These are phyloP conservation scores for Taphrorychus bicolor DNA, from an alignment of 2,888 invertebrate species.

Conservation along the genomic window DNA sequence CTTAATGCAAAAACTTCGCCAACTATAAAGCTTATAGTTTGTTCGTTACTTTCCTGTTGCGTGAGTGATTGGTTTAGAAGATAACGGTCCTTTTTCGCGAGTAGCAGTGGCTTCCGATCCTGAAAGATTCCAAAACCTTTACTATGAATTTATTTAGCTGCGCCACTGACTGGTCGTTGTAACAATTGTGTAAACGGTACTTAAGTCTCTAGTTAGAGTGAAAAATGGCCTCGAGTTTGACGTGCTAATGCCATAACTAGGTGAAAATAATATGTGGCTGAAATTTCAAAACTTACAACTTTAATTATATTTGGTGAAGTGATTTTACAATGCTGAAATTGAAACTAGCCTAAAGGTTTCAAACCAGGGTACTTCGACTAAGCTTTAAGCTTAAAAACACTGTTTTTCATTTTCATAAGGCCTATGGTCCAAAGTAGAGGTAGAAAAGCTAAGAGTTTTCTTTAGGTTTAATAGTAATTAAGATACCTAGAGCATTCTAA, in stretches of 20 bases:
- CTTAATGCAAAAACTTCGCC: constrained; percentile 34
- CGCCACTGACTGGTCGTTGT: background rate
- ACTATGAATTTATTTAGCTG: background rate
- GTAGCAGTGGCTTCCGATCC: constrained; percentile 19
- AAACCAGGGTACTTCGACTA: too few relatives aligned
- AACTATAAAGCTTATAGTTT: constrained; percentile 36
- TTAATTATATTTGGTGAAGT: background rate
- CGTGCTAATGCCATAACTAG: background rate
- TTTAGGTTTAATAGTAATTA: too few relatives aligned
- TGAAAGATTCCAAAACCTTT: background rate
- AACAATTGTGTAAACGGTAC: background rate
- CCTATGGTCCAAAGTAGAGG: too few relatives aligned
- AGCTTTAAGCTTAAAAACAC: too few relatives aligned
- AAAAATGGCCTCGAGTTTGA: background rate
- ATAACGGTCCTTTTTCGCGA: constrained; percentile 18
- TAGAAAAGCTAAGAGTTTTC: too few relatives aligned
- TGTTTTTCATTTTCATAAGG: too few relatives aligned
- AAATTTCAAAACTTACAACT: background rate
- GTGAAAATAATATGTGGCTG: background rate
- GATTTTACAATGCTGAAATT: background rate
- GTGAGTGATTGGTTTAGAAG: constrained; percentile 31
- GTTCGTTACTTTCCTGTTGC: constrained; percentile 31
- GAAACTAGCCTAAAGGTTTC: background rate
- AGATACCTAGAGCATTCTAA: too few relatives aligned
- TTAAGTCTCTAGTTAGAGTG: background rate